Conservation (phyloP, 2,113 vertebrate species). For the Mugil cephalus region DNA sequence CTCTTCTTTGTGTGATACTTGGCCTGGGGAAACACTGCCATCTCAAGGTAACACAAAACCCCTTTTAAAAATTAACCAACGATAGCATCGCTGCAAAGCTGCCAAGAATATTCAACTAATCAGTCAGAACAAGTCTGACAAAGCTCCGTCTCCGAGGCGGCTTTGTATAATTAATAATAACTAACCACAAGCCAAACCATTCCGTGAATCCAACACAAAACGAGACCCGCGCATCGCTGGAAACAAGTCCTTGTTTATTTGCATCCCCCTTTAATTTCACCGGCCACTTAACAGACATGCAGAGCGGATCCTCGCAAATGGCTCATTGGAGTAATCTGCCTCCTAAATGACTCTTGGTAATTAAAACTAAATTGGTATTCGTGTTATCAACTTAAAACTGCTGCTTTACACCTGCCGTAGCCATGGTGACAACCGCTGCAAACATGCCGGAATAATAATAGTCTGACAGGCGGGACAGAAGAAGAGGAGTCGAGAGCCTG, state of each 20-base stretch:
- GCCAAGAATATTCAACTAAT: neutral
- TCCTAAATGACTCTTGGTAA: constrained; percentile 70
- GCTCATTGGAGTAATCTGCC: constrained; percentile 67
- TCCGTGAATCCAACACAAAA: constrained; percentile 12
- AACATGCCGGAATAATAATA: constrained; percentile 59
- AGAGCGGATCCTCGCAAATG: constrained; percentile 48
- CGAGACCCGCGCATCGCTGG: neutral
- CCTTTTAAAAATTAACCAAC: constrained; percentile 13
- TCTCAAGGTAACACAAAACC: constrained; percentile 55
- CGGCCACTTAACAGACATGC: constrained; percentile 63
- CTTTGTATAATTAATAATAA: too few species aligned
- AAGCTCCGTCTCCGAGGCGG: neutral
- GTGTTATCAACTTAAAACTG: constrained; percentile 69
- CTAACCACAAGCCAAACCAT: constrained; percentile 10
- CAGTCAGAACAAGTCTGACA: constrained; percentile 22
- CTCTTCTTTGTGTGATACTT: constrained; percentile 3
- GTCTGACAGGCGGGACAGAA: constrained; percentile 45
- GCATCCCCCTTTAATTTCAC: constrained; percentile 64
- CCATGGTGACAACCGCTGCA: constrained; percentile 68
- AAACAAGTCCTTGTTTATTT: constrained; percentile 49
- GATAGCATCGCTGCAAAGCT: neutral
- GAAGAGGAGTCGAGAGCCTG: constrained; percentile 29
- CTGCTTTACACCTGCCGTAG: constrained; percentile 71
- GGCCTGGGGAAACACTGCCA: constrained; percentile 71
- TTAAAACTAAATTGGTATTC: constrained; percentile 74